phyloP scores from a whole-genome alignment of 2,113 vertebrate genomes.

The Sander vitreus region DNA sequence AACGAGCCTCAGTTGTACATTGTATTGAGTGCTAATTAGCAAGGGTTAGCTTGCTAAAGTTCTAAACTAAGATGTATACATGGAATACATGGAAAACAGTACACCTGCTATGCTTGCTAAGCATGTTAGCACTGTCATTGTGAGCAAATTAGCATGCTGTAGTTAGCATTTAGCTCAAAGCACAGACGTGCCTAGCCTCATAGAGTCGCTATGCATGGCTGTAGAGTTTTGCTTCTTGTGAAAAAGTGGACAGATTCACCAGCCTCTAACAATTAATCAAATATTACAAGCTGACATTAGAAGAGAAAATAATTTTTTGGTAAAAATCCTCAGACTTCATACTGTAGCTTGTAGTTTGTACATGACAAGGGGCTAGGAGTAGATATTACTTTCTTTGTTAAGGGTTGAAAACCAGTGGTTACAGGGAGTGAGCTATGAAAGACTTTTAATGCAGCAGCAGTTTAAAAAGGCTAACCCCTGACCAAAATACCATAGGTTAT shows the following conservation, averaged over 20 bases:
- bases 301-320: neutral
- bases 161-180: neutral
- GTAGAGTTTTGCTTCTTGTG: too few relatives aligned
- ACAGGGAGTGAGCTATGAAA: neutral
- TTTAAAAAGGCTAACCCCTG: slow-evolving; percentile 6
- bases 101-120: neutral
- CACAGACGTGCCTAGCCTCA: too few relatives aligned
- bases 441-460: neutral
- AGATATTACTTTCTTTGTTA: neutral
- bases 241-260: too few relatives aligned
- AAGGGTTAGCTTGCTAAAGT: too few relatives aligned
- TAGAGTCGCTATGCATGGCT: too few relatives aligned
- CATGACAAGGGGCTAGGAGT: neutral
- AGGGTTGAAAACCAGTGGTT: neutral
- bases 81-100: neutral
- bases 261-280: neutral
- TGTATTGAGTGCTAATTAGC: neutral
- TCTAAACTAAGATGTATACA: too few relatives aligned
- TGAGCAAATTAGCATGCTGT: neutral
- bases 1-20: neutral
- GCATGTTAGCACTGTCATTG: neutral
- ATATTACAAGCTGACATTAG: neutral
- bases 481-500: slow-evolving; percentile 5
- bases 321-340: too few relatives aligned
- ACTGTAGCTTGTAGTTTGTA: too few relatives aligned